Evolutionary conservation across 1,140 invertebrate genomes (phyloP).

Genomic region (Drosophila pallidifrons): DNA sequence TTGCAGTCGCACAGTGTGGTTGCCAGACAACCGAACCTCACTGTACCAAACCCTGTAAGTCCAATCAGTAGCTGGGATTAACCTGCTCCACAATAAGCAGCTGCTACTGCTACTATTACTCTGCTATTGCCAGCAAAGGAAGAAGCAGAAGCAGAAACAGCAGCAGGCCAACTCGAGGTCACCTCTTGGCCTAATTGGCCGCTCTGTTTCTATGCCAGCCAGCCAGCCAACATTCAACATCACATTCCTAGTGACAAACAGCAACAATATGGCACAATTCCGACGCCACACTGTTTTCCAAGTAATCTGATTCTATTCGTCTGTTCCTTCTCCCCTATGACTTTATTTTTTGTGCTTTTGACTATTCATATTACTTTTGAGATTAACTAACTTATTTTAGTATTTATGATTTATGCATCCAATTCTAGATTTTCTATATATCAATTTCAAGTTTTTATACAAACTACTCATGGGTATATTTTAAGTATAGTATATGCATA

Average conservation of each 20-base stretch:
- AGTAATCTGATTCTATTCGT: not conserved
- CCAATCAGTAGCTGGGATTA: conserved; percentile 46
- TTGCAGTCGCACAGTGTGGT: conserved; percentile 15
- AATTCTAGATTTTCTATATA: too few relatives aligned
- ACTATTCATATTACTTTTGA: too few relatives aligned
- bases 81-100: conserved; percentile 26
- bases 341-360: too few relatives aligned
- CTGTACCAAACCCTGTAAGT: conserved; percentile 3
- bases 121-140: too few relatives aligned
- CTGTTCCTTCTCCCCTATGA: not conserved
- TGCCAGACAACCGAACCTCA: conserved; percentile 31
- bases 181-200: conserved; percentile 24
- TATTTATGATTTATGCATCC: too few relatives aligned
- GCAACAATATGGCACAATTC: conserved; percentile 2
- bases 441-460: too few relatives aligned
- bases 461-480: too few relatives aligned
- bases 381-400: too few relatives aligned
- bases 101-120: conserved; percentile 10
- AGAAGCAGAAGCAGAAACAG: too few relatives aligned
- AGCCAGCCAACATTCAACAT: not conserved
- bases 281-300: not conserved
- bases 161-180: not conserved
- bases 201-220: conserved; percentile 12
- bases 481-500: too few relatives aligned
- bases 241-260: conserved; percentile 8